Conservation (phyloP, 1,140 invertebrate species). For the Lutraria rhynchaena region DNA sequence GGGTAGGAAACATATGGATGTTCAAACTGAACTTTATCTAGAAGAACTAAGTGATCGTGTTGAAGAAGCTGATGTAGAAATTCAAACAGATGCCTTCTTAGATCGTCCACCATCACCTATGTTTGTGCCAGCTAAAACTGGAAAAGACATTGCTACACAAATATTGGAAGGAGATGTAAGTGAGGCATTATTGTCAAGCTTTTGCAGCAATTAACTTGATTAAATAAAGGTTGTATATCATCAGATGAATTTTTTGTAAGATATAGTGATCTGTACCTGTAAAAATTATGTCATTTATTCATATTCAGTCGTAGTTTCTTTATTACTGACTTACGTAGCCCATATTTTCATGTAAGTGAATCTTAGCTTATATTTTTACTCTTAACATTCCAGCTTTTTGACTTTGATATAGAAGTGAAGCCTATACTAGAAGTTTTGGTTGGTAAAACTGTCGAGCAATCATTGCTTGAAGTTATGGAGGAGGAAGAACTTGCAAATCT, state of each 20-base stretch:
- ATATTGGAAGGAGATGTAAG: slow-evolving; percentile 93
- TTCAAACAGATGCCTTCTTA: slow-evolving; percentile 93
- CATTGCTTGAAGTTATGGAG: slow-evolving; percentile 88
- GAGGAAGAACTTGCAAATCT: slow-evolving; percentile 86
- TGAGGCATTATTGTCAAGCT: slow-evolving; percentile 43
- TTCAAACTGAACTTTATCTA: slow-evolving; percentile 94
- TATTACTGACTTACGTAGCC: too few species aligned
- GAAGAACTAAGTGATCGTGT: slow-evolving; percentile 88
- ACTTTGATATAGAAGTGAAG: slow-evolving; percentile 94
- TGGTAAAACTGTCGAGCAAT: slow-evolving; percentile 93
- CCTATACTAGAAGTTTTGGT: slow-evolving; percentile 94
- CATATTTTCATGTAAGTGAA: too few species aligned
- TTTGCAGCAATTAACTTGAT: not conserved
- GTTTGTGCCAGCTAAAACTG: slow-evolving; percentile 90
- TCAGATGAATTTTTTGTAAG: not conserved
- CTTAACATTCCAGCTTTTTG: slow-evolving; percentile 82
- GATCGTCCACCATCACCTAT: slow-evolving; percentile 89
- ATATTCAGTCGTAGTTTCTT: too few species aligned
- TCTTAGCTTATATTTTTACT: too few species aligned
- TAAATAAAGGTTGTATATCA: not conserved
- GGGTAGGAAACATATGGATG: slow-evolving; percentile 90
- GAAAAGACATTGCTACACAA: slow-evolving; percentile 91
- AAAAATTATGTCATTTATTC: too few species aligned
- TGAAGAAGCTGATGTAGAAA: slow-evolving; percentile 87
- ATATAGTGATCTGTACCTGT: slow-evolving; percentile 13